Base-by-base conservation (phyloP, 1,140 invertebrate genomes). In the Cylas formicarius region DNA sequence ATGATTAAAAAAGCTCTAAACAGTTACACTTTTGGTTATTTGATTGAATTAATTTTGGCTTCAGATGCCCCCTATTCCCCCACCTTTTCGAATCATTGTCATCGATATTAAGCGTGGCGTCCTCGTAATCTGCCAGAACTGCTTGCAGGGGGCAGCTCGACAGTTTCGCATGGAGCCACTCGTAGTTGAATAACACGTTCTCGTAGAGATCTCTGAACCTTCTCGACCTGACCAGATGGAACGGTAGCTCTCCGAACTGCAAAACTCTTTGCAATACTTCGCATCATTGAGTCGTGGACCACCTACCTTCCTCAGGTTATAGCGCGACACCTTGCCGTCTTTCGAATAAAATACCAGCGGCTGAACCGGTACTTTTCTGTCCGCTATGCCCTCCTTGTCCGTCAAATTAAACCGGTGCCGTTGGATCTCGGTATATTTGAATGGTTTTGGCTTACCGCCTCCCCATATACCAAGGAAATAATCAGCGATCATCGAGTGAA, bases 391-490 rank as follows among this genome's bases (percentile, higher is more conserved):
- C 65, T 95, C 90, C 62, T 86, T 90, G 57, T 93, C 89, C 5
- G 82, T 83, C 41, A 90, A 67, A 58, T 86, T 87, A 57, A 90
- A 91, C 50, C 89, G 76, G 59, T 92, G 86, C 27, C 88, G 73
- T 61, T 98, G 94, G 40, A 95, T 92, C 68, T 97, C 93, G 0
- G 93, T 96, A 57, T 91, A 99, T 60, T 94, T 92, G 60, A 97
- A 99, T 0, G 86, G 94, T 58, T 98, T 97, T 1, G 92, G 88
- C 34, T 75, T 80, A 1, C 92, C 93, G 10, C 91, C 91, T 19
- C 92, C 89, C 90, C 90, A 96, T 47, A 90, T 93, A 3, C 94
- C 94, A 10, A 97, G 69, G 64, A 94, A 99, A 64, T 97, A 99
- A 70, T 99, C 95, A 2, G 95, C 92, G 48, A 97, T 95, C 69